These are phyloP conservation scores for Drosophila merina DNA, from an alignment of 2,888 invertebrate species.

Conservation along the genomic window DNA sequence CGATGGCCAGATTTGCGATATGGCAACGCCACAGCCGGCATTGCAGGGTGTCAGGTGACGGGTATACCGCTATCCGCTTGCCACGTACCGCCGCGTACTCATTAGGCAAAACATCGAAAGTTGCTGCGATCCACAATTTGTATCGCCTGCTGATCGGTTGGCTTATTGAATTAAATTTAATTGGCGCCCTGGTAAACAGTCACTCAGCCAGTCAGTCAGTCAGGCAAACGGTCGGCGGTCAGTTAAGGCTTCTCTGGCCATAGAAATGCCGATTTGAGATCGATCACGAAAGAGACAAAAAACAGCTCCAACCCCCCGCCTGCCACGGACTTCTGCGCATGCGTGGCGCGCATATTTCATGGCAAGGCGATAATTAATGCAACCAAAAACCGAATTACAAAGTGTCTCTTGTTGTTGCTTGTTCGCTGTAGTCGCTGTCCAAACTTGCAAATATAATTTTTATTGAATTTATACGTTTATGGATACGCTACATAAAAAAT, in stretches of 20 bases:
- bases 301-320: neutral
- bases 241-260: constrained; percentile 20
- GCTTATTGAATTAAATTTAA: constrained; percentile 67
- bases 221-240: constrained; percentile 49
- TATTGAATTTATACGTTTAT: constrained; percentile 69
- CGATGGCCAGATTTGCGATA: constrained; percentile 53
- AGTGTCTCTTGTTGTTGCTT: constrained; percentile 59
- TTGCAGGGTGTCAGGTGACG: neutral
- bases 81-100: constrained; percentile 31
- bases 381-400: constrained; percentile 66
- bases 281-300: constrained; percentile 7
- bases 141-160: constrained; percentile 61
- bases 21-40: constrained; percentile 53
- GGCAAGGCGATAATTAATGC: constrained; percentile 79
- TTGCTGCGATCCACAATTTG: constrained; percentile 60
- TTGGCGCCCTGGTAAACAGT: constrained; percentile 71
- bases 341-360: constrained; percentile 77
- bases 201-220: constrained; percentile 60
- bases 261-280: constrained; percentile 23
- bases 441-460: constrained; percentile 41
- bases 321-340: constrained; percentile 54
- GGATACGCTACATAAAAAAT: constrained; percentile 43
- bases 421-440: constrained; percentile 6
- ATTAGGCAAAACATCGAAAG: constrained; percentile 61
- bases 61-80: neutral